Base-by-base conservation (phyloP, 2,888 invertebrate species). In the Polymixis lichenea region DNA sequence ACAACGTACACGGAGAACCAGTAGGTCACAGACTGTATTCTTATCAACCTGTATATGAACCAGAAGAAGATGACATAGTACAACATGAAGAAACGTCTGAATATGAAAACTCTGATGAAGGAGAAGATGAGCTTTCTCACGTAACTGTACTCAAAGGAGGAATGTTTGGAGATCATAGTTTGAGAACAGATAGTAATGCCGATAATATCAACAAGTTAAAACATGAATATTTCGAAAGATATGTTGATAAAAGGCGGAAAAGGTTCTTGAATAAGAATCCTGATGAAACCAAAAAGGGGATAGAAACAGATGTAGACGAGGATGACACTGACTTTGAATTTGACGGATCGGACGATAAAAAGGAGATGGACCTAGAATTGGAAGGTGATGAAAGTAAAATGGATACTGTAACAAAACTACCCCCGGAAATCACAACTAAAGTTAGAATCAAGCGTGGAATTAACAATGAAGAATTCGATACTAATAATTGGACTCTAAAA, bases 1-100 rank as follows among this genome's bases (percentile, higher is more conserved):
- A 94, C 53, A 96, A 96, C 88, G 92, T 96, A 2, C 95, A 96
- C n/a, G 96, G 96, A 32, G 96, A 96, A 88, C 95, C 96, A n/a
- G 94, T 96, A 56, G 96, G 95, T 0, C 96, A 96, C 78, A 95
- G 95, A 70, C 82, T 96, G 32, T 96, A 95, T 88, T 96, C 96
- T 0, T 96, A 95, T 64, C 96, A 96, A 88, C 96, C 96, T n/a
- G 95, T 95, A 0, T 96, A 96, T 71, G 96, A 96, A 84, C 96
- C 96, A 7, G 96, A 96, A 89, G 94, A 94, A 58, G 94, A 93
- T 56, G 96, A 95, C 58, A 84, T 95, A 28, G 80, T 94, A 0
- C 88, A 89, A 43, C 93, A 93, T 72, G 94, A 94, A 43, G 95
- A 94, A 66, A 90, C 90, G 3, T 88, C 92, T 2, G 95, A 96